Base-by-base conservation (phyloP, 1,140 invertebrate species). In the Cepaea nemoralis region DNA sequence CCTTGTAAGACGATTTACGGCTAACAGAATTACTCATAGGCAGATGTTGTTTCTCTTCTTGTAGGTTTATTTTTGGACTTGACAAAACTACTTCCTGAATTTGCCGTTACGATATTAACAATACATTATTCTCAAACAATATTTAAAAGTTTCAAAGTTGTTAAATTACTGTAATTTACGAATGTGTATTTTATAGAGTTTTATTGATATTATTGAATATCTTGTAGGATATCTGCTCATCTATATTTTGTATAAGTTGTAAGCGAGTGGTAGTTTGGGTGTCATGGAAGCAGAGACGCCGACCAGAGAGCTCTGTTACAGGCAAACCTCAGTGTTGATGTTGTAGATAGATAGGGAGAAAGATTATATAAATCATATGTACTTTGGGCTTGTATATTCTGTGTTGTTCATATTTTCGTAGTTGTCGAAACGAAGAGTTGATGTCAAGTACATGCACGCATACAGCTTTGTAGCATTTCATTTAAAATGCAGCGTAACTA, bases 281-380 rank as follows among this genome's bases (percentile, higher is more conserved):
- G 78, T 59, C 78, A 80, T 80, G 69, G 78, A 71, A 80, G 78
- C 78, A 55, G 27, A 73, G 37, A 80, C 37, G 40, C 69, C 22
- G 22, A n/a, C n/a, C n/a, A n/a, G n/a, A n/a, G n/a, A n/a, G n/a
- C n/a, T n/a, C n/a, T n/a, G n/a, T n/a, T n/a, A n/a, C n/a, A n/a
- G n/a, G n/a, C n/a, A n/a, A n/a, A n/a, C n/a, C n/a, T n/a, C n/a
- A n/a, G n/a, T n/a, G n/a, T n/a, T n/a, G n/a, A n/a, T n/a, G n/a
- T n/a, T n/a, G n/a, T n/a, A n/a, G n/a, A n/a, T n/a, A n/a, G n/a
- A n/a, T n/a, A n/a, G n/a, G n/a, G n/a, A n/a, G n/a, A n/a, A n/a
- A n/a, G n/a, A n/a, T n/a, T n/a, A n/a, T n/a, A n/a, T n/a, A n/a
- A n/a, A n/a, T n/a, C n/a, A n/a, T n/a, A n/a, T n/a, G n/a, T n/a